A percentile compares a stretch with the other conserved stretches of the same genome.
These are phyloP conservation scores for Rafetus swinhoei DNA, from an alignment of 2,113 vertebrate genomes.

Conservation along the genomic window DNA sequence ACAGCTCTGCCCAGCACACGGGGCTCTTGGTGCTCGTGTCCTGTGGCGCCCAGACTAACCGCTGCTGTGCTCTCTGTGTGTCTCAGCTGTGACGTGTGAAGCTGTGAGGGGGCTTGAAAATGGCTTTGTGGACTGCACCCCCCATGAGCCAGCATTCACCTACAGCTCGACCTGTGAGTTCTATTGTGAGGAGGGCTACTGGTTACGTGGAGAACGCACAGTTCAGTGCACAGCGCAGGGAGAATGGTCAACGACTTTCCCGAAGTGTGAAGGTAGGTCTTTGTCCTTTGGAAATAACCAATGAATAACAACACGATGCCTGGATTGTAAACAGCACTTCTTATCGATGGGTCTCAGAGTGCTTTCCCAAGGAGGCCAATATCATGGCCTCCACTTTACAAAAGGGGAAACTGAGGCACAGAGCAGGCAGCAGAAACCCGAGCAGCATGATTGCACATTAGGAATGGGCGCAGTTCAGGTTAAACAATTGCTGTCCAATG, in stretches of 20 bases:
- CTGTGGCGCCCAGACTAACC: not conserved
- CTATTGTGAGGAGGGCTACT: slow-evolving; percentile 80
- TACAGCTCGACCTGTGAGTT: slow-evolving; percentile 80
- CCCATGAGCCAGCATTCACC: slow-evolving; percentile 62
- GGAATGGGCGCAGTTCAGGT: not conserved
- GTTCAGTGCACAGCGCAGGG: slow-evolving; percentile 70
- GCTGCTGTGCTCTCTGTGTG: not conserved
- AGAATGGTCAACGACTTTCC: slow-evolving; percentile 78
- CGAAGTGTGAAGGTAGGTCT: slow-evolving; percentile 82
- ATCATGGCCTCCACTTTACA: not conserved
- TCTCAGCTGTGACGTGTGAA: slow-evolving; percentile 71
- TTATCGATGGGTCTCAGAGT: not conserved
- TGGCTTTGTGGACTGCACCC: slow-evolving; percentile 72
- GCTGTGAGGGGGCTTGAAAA: not conserved
- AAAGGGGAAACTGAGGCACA: not conserved
- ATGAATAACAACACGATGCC: not conserved
- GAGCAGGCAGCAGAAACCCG: not conserved
- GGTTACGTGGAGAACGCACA: slow-evolving; percentile 53
- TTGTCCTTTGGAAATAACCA: not conserved
- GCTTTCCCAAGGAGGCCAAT: not conserved
- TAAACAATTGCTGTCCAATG: not conserved
- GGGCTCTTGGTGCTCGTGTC: not conserved
- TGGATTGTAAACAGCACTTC: not conserved
- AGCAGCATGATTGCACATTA: not conserved
- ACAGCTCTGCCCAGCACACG: not conserved